Evolutionary conservation across 2,888 invertebrate species (phyloP), one percentile per base, ranked within the genome.

Genomic region (Sturmia bella): DNA sequence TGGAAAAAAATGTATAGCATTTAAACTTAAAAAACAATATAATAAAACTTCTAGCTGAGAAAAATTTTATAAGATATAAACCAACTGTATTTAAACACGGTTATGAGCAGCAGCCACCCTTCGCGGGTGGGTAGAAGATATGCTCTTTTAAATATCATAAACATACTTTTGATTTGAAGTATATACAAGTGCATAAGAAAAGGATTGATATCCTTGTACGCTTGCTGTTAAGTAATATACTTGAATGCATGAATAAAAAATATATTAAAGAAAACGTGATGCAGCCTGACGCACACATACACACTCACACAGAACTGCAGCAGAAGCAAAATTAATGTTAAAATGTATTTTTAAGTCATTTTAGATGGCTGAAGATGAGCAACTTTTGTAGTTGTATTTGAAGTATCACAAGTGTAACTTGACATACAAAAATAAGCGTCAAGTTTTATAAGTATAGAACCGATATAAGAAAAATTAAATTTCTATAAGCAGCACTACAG

Each of bases 331-430:
- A 24, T 24, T 6, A 52, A 32, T 37, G 15, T 59, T 32, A 19
- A 63, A 45, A 37, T 32, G 2, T 57, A 39, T 15, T 41, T 66
- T 27, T 52, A 52, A 52, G 52, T 37, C 68, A 69, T 63, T 61
- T 43, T 66, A 39, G 48, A 57, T 79, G 78, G 52, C 66, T 61
- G 72, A 17, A 77, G 83, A 63, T 76, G 78, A 75, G 70, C 84
- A 79, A 80, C 70, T 54, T 84, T 77, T 70, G 63, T 69, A 63
- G 76, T 50, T 72, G 56, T 80, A 75, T 77, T 77, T 75, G 77
- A 82, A 82, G 74, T 78, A 66, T 70, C 66, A 82, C 78, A 82
- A 78, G 82, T 82, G 74, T 70, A 70, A 78, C 82, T 82, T 82
- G 82, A 82, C 82, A 82, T 82, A 82, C 57, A 82, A 82, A 64